Evolutionary conservation across 2,888 invertebrate species (phyloP).

Genomic region (Globia sparganii): DNA sequence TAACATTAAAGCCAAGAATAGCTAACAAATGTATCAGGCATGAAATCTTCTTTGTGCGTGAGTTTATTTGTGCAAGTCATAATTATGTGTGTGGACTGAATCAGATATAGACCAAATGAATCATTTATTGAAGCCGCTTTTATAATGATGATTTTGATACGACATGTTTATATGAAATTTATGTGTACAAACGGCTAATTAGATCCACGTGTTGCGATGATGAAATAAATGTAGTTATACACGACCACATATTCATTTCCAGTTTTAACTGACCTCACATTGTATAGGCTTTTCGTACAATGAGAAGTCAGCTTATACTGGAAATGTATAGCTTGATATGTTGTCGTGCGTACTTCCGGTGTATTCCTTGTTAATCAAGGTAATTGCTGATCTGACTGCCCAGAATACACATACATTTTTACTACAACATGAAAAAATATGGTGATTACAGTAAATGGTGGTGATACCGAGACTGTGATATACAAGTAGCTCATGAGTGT

Average conservation of each 20-base stretch:
- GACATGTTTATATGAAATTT: not conserved
- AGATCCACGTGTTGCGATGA: not conserved
- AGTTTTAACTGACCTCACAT: no score
- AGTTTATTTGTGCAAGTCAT: slow-evolving; percentile 44
- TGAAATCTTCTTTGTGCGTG: slow-evolving; percentile 30
- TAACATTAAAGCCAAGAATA: slow-evolving; percentile 42
- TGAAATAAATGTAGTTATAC: not conserved
- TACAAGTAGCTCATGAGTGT: no score
- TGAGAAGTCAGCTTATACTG: no score
- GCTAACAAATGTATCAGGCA: slow-evolving; percentile 17
- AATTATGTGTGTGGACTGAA: slow-evolving; percentile 16
- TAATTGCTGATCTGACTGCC: no score
- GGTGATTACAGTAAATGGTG: no score
- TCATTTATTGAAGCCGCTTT: slow-evolving; percentile 20
- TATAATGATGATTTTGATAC: slow-evolving; percentile 12
- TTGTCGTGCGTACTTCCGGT: no score
- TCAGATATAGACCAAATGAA: slow-evolving; percentile 30
- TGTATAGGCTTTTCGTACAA: no score
- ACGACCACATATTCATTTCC: no score
- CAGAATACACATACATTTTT: no score
- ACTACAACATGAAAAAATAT: no score
- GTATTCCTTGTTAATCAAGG: not conserved
- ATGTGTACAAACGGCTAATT: not conserved
- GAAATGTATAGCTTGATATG: no score
- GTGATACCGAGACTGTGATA: no score